phyloP scores from a whole-genome alignment of 1,140 invertebrate genomes.

The Macrobrachium nipponense region DNA sequence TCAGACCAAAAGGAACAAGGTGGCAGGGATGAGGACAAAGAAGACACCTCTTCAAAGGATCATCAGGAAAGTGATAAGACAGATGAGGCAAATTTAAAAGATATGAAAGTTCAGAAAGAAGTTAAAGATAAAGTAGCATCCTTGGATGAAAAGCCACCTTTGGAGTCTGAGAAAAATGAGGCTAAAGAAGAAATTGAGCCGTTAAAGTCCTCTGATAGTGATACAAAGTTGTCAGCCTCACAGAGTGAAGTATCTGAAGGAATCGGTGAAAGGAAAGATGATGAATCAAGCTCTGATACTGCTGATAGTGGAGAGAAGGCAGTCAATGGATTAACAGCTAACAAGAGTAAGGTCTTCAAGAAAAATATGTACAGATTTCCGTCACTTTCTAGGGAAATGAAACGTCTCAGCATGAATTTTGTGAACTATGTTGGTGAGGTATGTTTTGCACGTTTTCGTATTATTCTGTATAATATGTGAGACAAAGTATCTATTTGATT shows the following conservation, averaged over 20 bases:
- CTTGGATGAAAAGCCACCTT: too few relatives aligned
- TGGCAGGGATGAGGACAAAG: background rate
- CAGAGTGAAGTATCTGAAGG: too few relatives aligned
- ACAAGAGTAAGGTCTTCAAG: conserved; percentile 52
- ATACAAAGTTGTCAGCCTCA: background rate
- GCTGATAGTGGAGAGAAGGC: background rate
- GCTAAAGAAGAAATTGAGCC: too few relatives aligned
- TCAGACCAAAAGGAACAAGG: background rate
- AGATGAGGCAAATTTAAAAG: background rate
- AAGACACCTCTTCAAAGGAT: too few relatives aligned
- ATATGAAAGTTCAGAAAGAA: background rate
- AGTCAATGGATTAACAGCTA: background rate
- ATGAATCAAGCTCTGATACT: too few relatives aligned
- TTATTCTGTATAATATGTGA: too few relatives aligned
- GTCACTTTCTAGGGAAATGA: conserved; percentile 63
- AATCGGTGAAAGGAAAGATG: too few relatives aligned
- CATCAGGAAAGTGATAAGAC: too few relatives aligned
- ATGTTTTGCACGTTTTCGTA: background rate
- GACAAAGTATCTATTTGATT: too few relatives aligned
- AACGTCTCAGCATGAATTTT: conserved; percentile 62
- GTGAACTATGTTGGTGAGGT: conserved; percentile 32
- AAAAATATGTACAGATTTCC: conserved; percentile 62
- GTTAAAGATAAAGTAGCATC: background rate
- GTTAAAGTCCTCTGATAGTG: too few relatives aligned
- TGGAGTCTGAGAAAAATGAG: too few relatives aligned